Evolutionary conservation across 2,113 vertebrate species (phyloP).

Genomic region (Nibea coibor): DNA sequence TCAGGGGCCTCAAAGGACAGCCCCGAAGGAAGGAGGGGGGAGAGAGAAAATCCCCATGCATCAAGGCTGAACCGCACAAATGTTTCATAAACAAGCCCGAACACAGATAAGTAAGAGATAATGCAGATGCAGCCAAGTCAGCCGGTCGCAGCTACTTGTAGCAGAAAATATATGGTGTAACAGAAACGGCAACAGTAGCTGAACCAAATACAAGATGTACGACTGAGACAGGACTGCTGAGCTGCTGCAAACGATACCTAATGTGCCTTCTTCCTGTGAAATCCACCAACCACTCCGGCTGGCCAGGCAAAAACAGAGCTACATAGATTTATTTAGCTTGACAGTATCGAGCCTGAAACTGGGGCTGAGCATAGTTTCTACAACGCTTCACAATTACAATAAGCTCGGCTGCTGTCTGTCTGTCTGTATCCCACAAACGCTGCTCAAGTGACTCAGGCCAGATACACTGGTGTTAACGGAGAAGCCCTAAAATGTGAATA

Average conservation of each 20-base stretch:
- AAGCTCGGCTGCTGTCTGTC: conserved; percentile 40
- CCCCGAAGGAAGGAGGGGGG: background rate
- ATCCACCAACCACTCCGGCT: background rate
- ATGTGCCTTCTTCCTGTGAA: conserved; percentile 24
- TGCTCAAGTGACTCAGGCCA: conserved; percentile 42
- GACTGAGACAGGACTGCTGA: conserved; percentile 49
- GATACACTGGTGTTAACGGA: background rate
- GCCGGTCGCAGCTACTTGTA: background rate
- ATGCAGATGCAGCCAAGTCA: background rate
- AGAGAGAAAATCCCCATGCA: conserved; percentile 35
- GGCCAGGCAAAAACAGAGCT: conserved; percentile 30
- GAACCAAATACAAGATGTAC: conserved; percentile 49
- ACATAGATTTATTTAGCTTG: conserved; percentile 10
- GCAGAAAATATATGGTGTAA: conserved; percentile 7
- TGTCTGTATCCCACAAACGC: conserved; percentile 51
- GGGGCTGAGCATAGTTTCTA: conserved; percentile 57
- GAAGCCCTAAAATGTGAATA: background rate
- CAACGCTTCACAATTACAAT: conserved; percentile 58
- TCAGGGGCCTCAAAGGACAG: conserved; percentile 65
- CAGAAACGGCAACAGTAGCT: conserved; percentile 42
- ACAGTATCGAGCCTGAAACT: conserved; percentile 39
- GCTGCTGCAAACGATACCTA: conserved; percentile 38
- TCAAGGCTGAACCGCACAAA: conserved; percentile 49
- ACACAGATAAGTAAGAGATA: background rate
- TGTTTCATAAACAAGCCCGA: conserved; percentile 24